Percentiles rank a stretch among this genome's conserved stretches.
phyloP scores from a whole-genome alignment of 1,140 invertebrate genomes.

The Saxidomus purpurata region DNA sequence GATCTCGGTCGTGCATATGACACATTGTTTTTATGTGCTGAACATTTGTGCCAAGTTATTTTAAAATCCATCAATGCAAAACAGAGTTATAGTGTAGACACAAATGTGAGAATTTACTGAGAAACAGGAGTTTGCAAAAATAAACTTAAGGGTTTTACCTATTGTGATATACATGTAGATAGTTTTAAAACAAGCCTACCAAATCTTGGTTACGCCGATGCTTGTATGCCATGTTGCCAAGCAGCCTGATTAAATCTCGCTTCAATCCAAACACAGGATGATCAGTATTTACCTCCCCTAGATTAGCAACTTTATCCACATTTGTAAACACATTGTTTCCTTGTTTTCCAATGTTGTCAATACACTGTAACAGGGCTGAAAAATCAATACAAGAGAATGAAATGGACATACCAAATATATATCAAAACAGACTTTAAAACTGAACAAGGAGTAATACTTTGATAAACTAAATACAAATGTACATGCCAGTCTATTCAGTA shows the following conservation, averaged over 20 bases:
- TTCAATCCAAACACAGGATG: conserved; percentile 65
- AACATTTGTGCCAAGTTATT: too few relatives aligned
- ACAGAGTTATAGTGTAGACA: too few relatives aligned
- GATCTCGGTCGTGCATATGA: too few relatives aligned
- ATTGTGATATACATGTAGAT: too few relatives aligned
- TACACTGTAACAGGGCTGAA: conserved; percentile 42
- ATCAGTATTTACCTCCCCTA: conserved; percentile 46
- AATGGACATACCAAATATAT: not conserved
- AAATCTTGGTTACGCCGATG: conserved; percentile 52
- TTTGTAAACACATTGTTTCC: conserved; percentile 49
- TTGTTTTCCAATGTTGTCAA: conserved; percentile 42
- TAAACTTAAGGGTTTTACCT: too few relatives aligned
- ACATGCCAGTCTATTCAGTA: too few relatives aligned
- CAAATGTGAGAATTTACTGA: too few relatives aligned
- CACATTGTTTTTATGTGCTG: too few relatives aligned
- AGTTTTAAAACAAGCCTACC: conserved; percentile 11
- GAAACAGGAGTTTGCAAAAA: too few relatives aligned
- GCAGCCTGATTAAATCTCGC: conserved; percentile 55
- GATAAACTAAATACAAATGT: not conserved
- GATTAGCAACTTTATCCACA: conserved; percentile 42
- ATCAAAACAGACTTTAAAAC: not conserved
- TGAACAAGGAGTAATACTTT: not conserved
- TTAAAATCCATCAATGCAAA: too few relatives aligned
- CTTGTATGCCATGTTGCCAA: conserved; percentile 59
- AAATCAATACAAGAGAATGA: too few relatives aligned